These are phyloP conservation scores for Phodopus roborovskii DNA, from an alignment of 2,113 vertebrate species.

Conservation along the genomic window DNA sequence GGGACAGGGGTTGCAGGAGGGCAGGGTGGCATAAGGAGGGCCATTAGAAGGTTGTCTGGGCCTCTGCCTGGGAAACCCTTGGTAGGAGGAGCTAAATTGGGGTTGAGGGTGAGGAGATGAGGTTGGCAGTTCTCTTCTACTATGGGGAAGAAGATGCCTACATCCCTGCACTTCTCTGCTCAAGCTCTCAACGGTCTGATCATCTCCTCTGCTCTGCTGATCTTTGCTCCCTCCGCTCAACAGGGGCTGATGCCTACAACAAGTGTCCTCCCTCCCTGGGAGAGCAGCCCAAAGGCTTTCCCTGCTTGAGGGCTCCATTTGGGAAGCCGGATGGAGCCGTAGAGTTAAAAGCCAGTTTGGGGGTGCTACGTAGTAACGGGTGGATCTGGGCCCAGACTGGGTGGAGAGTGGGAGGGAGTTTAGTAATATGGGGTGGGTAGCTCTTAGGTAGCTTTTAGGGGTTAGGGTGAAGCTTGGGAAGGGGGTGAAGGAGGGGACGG, in stretches of 20 bases:
- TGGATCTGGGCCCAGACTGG: neutral
- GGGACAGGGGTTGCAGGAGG: neutral
- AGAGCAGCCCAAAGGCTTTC: neutral
- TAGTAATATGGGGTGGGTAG: neutral
- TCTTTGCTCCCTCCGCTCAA: neutral
- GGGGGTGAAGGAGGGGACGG: constrained; percentile 21
- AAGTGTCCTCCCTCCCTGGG: neutral
- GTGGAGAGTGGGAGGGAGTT: constrained; percentile 18
- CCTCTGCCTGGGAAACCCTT: neutral
- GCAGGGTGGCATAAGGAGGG: neutral
- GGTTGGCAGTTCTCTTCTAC: neutral
- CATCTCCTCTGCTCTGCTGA: neutral
- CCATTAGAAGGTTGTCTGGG: neutral
- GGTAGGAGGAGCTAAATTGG: neutral
- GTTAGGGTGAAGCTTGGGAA: neutral
- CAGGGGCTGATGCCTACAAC: neutral
- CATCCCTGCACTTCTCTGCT: neutral
- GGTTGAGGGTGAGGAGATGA: neutral
- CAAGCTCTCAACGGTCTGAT: neutral
- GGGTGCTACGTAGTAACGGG: neutral
- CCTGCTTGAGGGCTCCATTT: neutral
- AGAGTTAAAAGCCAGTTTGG: neutral
- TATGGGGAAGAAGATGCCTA: constrained; percentile 25
- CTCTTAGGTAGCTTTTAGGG: neutral
- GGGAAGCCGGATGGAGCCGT: neutral